Evolutionary conservation across 2,797 vertebrate species (phyloP).

Genomic region (Pelochelys cantorii): DNA sequence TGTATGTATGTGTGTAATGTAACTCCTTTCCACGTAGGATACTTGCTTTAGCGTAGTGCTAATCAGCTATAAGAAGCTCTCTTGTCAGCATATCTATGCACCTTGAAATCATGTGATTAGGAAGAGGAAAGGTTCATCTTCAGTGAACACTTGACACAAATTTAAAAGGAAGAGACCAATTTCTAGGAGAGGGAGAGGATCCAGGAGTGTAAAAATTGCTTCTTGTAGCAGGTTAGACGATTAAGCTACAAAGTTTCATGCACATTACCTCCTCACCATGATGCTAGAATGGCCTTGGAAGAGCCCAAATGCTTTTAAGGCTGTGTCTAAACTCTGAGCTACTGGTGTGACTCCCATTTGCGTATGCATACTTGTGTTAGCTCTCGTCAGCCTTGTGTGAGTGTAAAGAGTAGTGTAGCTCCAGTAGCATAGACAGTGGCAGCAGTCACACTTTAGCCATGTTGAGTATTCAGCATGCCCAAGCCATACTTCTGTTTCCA

Average conservation of each 20-base stretch:
- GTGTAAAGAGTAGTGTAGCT: not conserved
- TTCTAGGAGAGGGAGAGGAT: not conserved
- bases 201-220: not conserved
- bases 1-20: not conserved
- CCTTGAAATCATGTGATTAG: not conserved
- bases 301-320: not conserved
- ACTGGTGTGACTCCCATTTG: not conserved
- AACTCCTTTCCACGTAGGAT: not conserved
- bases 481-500: too few relatives aligned
- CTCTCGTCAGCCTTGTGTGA: not conserved
- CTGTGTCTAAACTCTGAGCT: not conserved
- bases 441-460: too few relatives aligned
- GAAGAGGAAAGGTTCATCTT: not conserved
- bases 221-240: not conserved
- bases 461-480: too few relatives aligned
- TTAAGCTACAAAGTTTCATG: not conserved
- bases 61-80: not conserved
- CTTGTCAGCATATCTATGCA: not conserved
- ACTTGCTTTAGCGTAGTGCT: not conserved
- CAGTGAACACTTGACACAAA: not conserved
- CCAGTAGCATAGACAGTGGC: too few relatives aligned
- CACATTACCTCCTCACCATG: not conserved
- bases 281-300: not conserved
- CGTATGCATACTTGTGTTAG: not conserved
- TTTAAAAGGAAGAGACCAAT: not conserved